A percentile compares a stretch with the other conserved stretches of the same genome.
Conservation (phyloP, 1,140 invertebrate genomes). For the Heliconius congener region DNA sequence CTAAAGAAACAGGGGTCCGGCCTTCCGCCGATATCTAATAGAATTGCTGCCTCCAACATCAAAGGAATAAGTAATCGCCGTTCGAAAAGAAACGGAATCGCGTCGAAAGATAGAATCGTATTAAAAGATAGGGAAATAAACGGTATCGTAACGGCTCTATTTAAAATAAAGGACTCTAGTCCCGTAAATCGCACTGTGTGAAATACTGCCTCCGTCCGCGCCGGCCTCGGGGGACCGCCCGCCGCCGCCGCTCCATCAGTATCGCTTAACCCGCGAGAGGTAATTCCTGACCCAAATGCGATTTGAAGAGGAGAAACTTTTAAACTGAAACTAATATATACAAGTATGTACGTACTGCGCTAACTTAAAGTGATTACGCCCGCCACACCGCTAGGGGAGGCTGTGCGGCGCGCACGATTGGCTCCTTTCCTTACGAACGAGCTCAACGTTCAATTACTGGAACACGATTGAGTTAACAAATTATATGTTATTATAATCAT, state of each 20-base stretch:
- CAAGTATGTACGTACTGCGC: not conserved
- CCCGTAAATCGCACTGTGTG: conserved; percentile 53
- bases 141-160: conserved; percentile 35
- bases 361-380: conserved; percentile 16
- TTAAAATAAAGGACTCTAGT: conserved; percentile 33
- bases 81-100: conserved; percentile 50
- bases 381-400: conserved; percentile 28
- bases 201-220: conserved; percentile 44
- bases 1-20: conserved; percentile 32
- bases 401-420: conserved; percentile 24
- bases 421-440: not conserved
- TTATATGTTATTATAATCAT: not conserved
- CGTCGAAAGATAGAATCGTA: conserved; percentile 62
- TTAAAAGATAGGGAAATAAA: conserved; percentile 62
- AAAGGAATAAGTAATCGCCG: conserved; percentile 47
- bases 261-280: conserved; percentile 60
- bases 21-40: conserved; percentile 27
- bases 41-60: conserved; percentile 43
- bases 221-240: conserved; percentile 35
- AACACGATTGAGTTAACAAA: not conserved
- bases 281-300: conserved; percentile 72
- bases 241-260: conserved; percentile 44
- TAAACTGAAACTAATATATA: not conserved
- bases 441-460: not conserved
- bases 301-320: conserved; percentile 27